phyloP scores from a whole-genome alignment of 2,797 vertebrate genomes.

The Hybognathus amarus region DNA sequence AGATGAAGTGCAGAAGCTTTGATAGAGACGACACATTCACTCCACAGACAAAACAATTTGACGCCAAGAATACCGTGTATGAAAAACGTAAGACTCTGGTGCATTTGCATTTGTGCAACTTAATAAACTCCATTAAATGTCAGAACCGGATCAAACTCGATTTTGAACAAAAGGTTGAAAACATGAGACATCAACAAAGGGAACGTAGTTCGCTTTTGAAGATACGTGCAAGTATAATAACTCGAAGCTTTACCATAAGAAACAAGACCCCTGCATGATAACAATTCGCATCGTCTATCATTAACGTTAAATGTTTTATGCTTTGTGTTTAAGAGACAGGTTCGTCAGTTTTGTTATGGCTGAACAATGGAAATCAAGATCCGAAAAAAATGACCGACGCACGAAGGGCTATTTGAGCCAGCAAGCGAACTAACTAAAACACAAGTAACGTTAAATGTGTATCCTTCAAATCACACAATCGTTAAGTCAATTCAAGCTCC shows the following conservation, averaged over 20 bases:
- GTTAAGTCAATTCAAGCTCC: not conserved
- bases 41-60: conserved; percentile 9
- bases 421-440: conserved; percentile 41
- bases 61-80: not conserved
- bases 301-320: not conserved
- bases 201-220: conserved; percentile 1
- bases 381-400: conserved; percentile 55
- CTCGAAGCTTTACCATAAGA: not conserved
- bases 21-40: not conserved
- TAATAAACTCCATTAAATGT: not conserved
- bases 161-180: conserved; percentile 15
- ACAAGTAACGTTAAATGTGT: conserved; percentile 27
- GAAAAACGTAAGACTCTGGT: not conserved
- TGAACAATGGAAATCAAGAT: conserved; percentile 58
- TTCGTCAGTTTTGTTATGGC: conserved; percentile 34
- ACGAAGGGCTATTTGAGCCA: conserved; percentile 44
- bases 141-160: conserved; percentile 7
- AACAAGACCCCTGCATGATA: not conserved
- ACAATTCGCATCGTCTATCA: not conserved
- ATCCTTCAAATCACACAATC: not conserved
- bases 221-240: conserved; percentile 12
- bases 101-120: not conserved
- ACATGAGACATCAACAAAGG: conserved; percentile 36
- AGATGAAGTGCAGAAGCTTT: conserved; percentile 4
- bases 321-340: not conserved